Evolutionary conservation across 1,140 invertebrate species (phyloP).

Genomic region (Radopholus similis): DNA sequence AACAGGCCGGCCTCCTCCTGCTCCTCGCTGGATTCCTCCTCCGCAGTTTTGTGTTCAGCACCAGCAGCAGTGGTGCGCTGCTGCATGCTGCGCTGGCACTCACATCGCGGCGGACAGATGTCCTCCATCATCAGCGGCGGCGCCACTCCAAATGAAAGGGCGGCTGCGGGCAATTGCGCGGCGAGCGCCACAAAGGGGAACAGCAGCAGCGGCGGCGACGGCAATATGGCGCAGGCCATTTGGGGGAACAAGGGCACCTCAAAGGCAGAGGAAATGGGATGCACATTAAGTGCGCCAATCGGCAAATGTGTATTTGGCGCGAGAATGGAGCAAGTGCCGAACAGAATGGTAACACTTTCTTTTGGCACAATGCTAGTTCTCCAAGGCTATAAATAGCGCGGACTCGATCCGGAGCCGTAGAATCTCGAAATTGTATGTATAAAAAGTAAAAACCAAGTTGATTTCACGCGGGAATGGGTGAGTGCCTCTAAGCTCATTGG

Average conservation of each 20-base stretch:
- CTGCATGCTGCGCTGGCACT: slow-evolving; percentile 13
- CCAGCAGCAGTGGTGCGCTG: background rate
- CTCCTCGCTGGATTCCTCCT: slow-evolving; percentile 1
- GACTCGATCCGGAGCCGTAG: too few relatives aligned
- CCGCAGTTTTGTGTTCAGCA: background rate
- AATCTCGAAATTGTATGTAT: too few relatives aligned
- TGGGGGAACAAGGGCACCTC: background rate
- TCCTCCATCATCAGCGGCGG: background rate
- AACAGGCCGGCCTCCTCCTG: slow-evolving; percentile 2
- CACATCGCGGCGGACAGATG: slow-evolving; percentile 28
- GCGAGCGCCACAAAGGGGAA: background rate
- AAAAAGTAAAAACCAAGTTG: too few relatives aligned
- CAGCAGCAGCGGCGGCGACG: background rate
- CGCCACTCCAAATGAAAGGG: background rate
- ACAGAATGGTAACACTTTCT: too few relatives aligned
- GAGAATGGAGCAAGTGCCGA: too few relatives aligned
- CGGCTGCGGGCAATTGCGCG: background rate
- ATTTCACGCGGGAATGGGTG: too few relatives aligned
- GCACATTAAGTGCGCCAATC: too few relatives aligned
- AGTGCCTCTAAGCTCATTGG: too few relatives aligned
- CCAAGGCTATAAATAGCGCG: too few relatives aligned
- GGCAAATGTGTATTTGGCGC: too few relatives aligned
- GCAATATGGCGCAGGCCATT: background rate
- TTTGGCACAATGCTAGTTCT: too few relatives aligned
- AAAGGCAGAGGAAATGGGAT: too few relatives aligned